These are phyloP conservation scores for Xylota sylvarum DNA, from an alignment of 2,888 invertebrate genomes.

Conservation along the genomic window DNA sequence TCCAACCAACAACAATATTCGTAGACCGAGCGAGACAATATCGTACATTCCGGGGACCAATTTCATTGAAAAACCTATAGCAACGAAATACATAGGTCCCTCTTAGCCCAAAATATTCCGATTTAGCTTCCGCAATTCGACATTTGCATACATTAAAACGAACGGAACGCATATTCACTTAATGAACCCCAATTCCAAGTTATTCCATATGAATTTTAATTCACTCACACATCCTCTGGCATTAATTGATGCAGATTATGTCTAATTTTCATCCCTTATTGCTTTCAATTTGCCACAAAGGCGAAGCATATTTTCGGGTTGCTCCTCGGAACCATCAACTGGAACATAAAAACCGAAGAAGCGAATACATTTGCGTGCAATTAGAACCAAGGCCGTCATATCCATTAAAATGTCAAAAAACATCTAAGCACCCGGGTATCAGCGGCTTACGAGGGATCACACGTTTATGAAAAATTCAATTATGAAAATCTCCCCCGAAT, in stretches of 20 bases:
- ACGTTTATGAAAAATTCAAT: constrained; percentile 71
- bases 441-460: constrained; percentile 64
- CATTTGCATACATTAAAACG: constrained; percentile 51
- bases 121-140: constrained; percentile 29
- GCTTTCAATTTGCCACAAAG: constrained; percentile 47
- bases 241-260: constrained; percentile 59
- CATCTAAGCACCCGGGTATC: constrained; percentile 49
- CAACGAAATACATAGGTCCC: neutral
- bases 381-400: constrained; percentile 30
- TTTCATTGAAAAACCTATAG: constrained; percentile 3
- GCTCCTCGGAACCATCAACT: constrained; percentile 32
- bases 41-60: neutral
- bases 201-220: constrained; percentile 41
- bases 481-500: constrained; percentile 46
- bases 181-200: constrained; percentile 54
- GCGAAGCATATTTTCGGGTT: constrained; percentile 45
- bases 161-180: constrained; percentile 36
- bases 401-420: constrained; percentile 54
- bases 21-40: neutral
- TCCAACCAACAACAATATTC: neutral
- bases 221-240: constrained; percentile 18
- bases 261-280: constrained; percentile 48
- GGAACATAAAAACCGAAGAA: constrained; percentile 45
- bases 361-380: constrained; percentile 44
- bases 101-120: neutral